Conservation (phyloP, 2,888 invertebrate species). For the Nemoura dubitans region DNA sequence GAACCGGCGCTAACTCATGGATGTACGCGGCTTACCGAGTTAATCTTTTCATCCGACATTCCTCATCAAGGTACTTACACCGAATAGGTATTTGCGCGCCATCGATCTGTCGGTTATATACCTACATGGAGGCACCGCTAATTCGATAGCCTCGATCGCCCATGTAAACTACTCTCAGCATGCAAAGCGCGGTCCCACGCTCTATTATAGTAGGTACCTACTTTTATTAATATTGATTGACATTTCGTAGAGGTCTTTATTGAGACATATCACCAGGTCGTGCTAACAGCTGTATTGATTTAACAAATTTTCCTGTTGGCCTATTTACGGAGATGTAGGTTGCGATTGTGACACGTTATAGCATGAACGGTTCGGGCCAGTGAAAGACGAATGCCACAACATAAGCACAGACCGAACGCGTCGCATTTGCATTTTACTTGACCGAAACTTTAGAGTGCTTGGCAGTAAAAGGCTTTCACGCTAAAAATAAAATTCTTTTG, state of each 20-base stretch:
- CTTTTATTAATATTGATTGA: constrained; percentile 12
- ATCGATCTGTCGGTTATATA: neutral
- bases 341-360: neutral
- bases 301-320: neutral
- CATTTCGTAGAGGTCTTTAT: neutral
- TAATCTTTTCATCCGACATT: constrained; percentile 7
- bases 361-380: neutral
- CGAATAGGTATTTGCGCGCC: neutral
- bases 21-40: neutral
- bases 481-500: neutral
- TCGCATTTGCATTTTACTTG: neutral
- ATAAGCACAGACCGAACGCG: neutral
- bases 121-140: neutral
- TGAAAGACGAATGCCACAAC: too few relatives aligned
- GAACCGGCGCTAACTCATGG: neutral
- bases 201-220: neutral
- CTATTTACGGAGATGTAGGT: neutral
- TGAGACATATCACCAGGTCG: neutral
- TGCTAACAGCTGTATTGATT: neutral
- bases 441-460: constrained; percentile 1
- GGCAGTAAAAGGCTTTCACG: neutral
- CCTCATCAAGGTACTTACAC: neutral
- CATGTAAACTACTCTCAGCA: neutral
- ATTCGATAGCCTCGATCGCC: neutral
- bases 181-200: neutral